phyloP scores from a whole-genome alignment of 2,888 invertebrate genomes.

The Dolichomitus sp. region DNA sequence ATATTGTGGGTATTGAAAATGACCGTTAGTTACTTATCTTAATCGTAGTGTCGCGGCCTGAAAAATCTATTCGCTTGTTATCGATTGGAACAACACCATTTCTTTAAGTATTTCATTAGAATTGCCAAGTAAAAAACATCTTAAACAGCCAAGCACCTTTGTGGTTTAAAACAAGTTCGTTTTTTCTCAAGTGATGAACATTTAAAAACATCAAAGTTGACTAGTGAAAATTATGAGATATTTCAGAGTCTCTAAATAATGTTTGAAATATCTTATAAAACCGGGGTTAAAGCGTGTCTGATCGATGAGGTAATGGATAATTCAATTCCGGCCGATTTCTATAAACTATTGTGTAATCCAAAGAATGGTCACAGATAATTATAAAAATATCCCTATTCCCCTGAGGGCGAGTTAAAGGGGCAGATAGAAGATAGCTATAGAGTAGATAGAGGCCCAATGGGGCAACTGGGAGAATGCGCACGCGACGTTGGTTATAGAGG shows the following conservation, averaged over 20 bases:
- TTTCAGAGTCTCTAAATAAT: no score
- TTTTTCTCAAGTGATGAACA: no score
- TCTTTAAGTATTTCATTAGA: no score
- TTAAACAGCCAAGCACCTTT: no score
- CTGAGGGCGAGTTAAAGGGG: conserved; percentile 43
- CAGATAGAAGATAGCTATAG: conserved; percentile 20
- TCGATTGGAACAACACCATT: neutral
- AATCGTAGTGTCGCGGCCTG: neutral
- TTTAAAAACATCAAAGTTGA: no score
- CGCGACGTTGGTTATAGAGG: conserved; percentile 44
- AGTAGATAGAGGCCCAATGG: conserved; percentile 16
- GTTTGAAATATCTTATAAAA: conserved; percentile 6
- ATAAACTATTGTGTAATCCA: conserved; percentile 62
- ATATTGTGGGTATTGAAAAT: neutral
- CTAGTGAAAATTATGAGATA: no score
- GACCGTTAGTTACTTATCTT: neutral
- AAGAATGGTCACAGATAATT: conserved; percentile 66
- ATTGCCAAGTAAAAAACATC: no score
- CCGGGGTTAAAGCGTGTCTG: neutral
- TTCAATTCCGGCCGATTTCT: conserved; percentile 58
- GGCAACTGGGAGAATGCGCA: conserved; percentile 32
- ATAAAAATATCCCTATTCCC: conserved; percentile 57
- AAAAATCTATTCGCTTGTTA: neutral
- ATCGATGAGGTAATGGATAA: conserved; percentile 39
- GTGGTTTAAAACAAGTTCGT: no score